A percentile compares a stretch with the other conserved stretches of the same genome.
phyloP scores from a whole-genome alignment of 2,888 invertebrate species.

The Argyresthia goedartella region DNA sequence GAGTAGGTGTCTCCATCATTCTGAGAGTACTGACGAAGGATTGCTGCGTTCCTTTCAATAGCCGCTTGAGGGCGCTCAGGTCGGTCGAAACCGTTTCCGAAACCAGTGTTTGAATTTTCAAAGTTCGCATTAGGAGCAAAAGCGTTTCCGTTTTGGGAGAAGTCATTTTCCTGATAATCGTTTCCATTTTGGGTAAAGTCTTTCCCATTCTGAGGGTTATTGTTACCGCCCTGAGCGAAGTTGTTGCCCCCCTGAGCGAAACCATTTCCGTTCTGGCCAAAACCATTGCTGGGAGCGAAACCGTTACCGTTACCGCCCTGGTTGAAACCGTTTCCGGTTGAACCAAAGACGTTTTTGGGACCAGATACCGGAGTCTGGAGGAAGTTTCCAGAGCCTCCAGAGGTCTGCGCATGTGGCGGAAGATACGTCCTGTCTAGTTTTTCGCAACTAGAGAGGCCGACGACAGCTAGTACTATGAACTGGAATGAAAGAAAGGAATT shows the following conservation, averaged over 20 bases:
- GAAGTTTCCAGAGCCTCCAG: slow-evolving; percentile 39
- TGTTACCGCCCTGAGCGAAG: neutral
- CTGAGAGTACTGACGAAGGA: slow-evolving; percentile 45
- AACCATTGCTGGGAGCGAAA: neutral
- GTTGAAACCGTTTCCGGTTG: neutral
- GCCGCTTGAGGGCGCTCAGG: slow-evolving; percentile 48
- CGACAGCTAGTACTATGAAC: slow-evolving; percentile 39
- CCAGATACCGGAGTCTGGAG: slow-evolving; percentile 31
- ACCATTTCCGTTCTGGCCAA: neutral
- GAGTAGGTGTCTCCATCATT: slow-evolving; percentile 52
- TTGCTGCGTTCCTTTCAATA: slow-evolving; percentile 48
- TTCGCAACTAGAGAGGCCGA: slow-evolving; percentile 37
- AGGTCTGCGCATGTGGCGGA: slow-evolving; percentile 39
- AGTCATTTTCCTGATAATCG: slow-evolving; percentile 6
- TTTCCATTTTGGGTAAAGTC: slow-evolving; percentile 11
- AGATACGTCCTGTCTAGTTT: slow-evolving; percentile 53
- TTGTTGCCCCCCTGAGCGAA: neutral
- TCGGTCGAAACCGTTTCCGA: neutral
- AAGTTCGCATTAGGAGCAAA: slow-evolving; percentile 12
- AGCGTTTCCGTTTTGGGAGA: slow-evolving; percentile 15
- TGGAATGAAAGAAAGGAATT: slow-evolving; percentile 18
- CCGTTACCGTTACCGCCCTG: neutral
- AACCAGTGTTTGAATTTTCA: neutral
- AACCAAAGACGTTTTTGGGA: neutral
- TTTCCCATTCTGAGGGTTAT: neutral